These are phyloP conservation scores for Esox masquinongy DNA, from an alignment of 2,797 vertebrate genomes.

Conservation along the genomic window DNA sequence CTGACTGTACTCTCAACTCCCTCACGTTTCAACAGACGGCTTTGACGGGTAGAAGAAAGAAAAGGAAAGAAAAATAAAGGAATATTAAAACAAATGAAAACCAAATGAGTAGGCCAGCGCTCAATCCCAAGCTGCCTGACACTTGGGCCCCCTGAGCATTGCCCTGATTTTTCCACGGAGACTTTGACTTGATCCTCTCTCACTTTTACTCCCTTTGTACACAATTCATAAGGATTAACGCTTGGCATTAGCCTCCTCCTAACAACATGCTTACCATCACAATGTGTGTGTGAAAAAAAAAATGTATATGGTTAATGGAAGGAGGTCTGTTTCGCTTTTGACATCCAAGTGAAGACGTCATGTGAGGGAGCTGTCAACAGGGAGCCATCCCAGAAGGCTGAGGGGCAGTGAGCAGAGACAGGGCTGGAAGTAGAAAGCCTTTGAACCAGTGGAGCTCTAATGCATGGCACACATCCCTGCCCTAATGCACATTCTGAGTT, in stretches of 20 bases:
- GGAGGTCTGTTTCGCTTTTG: conserved; percentile 1
- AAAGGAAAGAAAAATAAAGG: conserved; percentile 30
- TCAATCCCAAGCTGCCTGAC: conserved; percentile 65
- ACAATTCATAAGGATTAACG: conserved; percentile 58
- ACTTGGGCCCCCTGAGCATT: conserved; percentile 54
- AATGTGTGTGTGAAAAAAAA: conserved; percentile 47
- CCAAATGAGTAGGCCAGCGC: conserved; percentile 64
- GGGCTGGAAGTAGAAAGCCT: conserved; percentile 35
- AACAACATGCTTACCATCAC: conserved; percentile 52
- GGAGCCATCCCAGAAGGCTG: conserved; percentile 52
- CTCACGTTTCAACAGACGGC: conserved; percentile 57
- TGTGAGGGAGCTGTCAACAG: conserved; percentile 50
- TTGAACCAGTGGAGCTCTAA: conserved; percentile 51
- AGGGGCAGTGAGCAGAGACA: conserved; percentile 50
- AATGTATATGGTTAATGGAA: neutral
- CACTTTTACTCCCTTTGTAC: conserved; percentile 50
- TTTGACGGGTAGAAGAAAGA: conserved; percentile 49
- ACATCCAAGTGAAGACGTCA: conserved; percentile 51
- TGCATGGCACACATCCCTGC: conserved; percentile 17
- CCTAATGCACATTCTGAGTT: conserved; percentile 13
- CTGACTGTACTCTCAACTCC: conserved; percentile 33
- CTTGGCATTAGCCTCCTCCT: conserved; percentile 32
- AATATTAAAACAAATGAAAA: conserved; percentile 68
- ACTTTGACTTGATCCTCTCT: conserved; percentile 41
- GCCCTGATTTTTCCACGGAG: conserved; percentile 59